phyloP scores from a whole-genome alignment of 2,888 invertebrate species.

The Hirtodrosophila duncani region DNA sequence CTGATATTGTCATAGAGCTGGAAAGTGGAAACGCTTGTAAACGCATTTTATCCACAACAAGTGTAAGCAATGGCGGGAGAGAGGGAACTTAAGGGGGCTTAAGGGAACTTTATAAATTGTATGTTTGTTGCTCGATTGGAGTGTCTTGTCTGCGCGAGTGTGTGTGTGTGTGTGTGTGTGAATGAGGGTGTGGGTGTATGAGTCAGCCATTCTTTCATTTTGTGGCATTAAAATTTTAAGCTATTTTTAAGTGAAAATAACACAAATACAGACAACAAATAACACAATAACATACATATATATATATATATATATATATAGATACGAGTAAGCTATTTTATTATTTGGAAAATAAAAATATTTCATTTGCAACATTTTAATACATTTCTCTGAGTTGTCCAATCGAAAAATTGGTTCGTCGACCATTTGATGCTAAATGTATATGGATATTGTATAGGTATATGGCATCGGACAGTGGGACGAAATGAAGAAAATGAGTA shows the following conservation, averaged over 20 bases:
- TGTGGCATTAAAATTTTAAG: slow-evolving; percentile 27
- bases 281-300: no score
- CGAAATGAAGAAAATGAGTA: no score
- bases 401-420: slow-evolving; percentile 22
- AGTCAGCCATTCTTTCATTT: slow-evolving; percentile 15
- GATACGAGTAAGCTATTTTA: slow-evolving; percentile 28
- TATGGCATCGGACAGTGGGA: slow-evolving; percentile 7
- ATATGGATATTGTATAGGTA: background rate
- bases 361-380: slow-evolving; percentile 42
- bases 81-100: background rate
- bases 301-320: slow-evolving; percentile 4
- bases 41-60: slow-evolving; percentile 7
- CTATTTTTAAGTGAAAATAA: slow-evolving; percentile 56
- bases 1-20: no score
- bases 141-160: slow-evolving; percentile 27
- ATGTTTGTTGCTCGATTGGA: slow-evolving; percentile 48
- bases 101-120: slow-evolving; percentile 53
- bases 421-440: slow-evolving; percentile 35
- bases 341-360: slow-evolving; percentile 33
- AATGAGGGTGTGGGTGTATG: slow-evolving; percentile 16
- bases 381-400: slow-evolving; percentile 37
- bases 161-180: slow-evolving; percentile 12
- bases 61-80: background rate
- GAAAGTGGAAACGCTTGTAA: no score
- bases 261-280: slow-evolving; percentile 16